A percentile compares a stretch with the other conserved stretches of the same genome.
Conservation (phyloP, 53 echinoderm and acorn worm species). For the Zoroaster sp. region DNA sequence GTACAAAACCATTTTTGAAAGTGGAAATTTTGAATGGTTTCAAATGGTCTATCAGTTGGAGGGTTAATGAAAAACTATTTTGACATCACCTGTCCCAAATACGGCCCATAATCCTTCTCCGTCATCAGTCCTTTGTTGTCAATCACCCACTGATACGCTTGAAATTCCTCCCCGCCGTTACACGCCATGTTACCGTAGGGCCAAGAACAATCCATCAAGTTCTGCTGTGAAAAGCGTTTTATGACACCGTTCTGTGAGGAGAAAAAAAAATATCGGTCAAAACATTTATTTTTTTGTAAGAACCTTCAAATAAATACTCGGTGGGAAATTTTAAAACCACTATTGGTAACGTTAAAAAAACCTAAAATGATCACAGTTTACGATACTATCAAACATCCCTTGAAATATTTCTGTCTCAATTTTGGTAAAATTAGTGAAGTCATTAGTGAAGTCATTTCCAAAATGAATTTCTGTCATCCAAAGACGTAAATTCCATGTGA, state of each 20-base stretch:
- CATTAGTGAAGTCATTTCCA: too few species aligned
- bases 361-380: neutral
- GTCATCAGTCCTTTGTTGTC: constrained; percentile 67
- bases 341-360: too few species aligned
- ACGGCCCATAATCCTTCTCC: constrained; percentile 83
- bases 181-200: constrained; percentile 82
- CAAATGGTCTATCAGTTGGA: too few species aligned
- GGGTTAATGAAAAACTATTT: too few species aligned
- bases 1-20: too few species aligned
- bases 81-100: constrained; percentile 82
- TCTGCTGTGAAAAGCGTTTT: constrained; percentile 87
- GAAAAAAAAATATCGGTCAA: neutral
- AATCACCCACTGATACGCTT: constrained; percentile 74
- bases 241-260: constrained; percentile 67
- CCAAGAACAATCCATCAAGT: constrained; percentile 93
- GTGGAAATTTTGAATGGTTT: too few species aligned
- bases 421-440: neutral
- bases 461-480: too few species aligned
- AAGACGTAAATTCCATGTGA: too few species aligned
- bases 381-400: too few species aligned
- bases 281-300: neutral
- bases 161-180: constrained; percentile 82
- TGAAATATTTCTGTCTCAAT: too few species aligned
- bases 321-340: too few species aligned
- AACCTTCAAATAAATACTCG: neutral